phyloP scores from a whole-genome alignment of 2,113 vertebrate species.

The Alligator mississippiensis region DNA sequence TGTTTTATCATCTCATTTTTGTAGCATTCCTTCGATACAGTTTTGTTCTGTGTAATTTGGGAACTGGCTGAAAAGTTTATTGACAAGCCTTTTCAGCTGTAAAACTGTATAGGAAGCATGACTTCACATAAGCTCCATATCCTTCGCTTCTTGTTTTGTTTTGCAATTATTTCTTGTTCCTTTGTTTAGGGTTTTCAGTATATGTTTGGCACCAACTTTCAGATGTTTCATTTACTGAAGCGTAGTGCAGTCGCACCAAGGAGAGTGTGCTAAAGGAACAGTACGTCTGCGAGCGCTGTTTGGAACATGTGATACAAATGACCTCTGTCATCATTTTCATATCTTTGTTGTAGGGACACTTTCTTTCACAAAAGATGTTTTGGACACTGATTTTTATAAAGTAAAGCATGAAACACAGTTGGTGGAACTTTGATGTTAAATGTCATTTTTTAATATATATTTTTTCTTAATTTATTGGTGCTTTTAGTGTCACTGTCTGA shows the following conservation, averaged over 20 bases:
- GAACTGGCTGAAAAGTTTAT: slow-evolving; percentile 39
- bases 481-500: slow-evolving; percentile 33
- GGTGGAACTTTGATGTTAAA: background rate
- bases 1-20: slow-evolving; percentile 39
- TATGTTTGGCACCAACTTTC: slow-evolving; percentile 46
- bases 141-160: background rate
- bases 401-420: slow-evolving; percentile 24
- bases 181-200: slow-evolving; percentile 26
- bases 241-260: background rate
- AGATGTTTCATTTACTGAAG: slow-evolving; percentile 5
- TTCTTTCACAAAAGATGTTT: slow-evolving; percentile 40
- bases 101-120: slow-evolving; percentile 19
- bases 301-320: background rate
- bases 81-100: slow-evolving; percentile 50
- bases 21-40: slow-evolving; percentile 72
- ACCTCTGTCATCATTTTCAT: slow-evolving; percentile 48
- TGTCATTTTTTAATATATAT: slow-evolving; percentile 44
- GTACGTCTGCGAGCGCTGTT: slow-evolving; percentile 28
- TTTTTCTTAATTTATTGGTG: slow-evolving; percentile 54
- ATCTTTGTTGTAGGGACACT: background rate
- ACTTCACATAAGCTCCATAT: slow-evolving; percentile 6
- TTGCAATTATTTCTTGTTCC: slow-evolving; percentile 39
- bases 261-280: slow-evolving; percentile 31
- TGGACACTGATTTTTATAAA: slow-evolving; percentile 13
- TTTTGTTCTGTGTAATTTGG: slow-evolving; percentile 57